phyloP scores from a whole-genome alignment of 2,888 invertebrate genomes.

The Tuberolachnus salignus region DNA sequence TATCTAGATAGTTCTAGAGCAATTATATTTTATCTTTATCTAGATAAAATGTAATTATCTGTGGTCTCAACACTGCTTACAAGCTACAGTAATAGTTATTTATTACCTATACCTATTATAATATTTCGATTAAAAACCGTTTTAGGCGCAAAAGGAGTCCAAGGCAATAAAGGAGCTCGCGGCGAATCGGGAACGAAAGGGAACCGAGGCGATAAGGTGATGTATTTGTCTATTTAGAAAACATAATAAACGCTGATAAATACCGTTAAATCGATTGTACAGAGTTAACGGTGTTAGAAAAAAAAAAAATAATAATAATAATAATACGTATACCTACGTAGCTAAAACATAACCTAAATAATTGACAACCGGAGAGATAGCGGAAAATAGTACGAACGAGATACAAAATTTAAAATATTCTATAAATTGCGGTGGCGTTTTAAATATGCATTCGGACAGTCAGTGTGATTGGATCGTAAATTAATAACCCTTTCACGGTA shows the following conservation, averaged over 20 bases:
- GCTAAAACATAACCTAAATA: not conserved
- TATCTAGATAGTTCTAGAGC: no score
- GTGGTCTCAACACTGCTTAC: no score
- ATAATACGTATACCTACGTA: not conserved
- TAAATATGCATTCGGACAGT: not conserved
- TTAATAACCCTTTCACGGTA: not conserved
- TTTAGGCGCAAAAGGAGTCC: conserved; percentile 58
- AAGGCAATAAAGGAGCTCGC: conserved; percentile 65
- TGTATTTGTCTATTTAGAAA: conserved; percentile 35
- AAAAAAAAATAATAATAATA: not conserved
- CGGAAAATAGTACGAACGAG: not conserved
- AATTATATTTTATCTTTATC: no score
- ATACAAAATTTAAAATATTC: not conserved
- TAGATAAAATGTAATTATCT: no score
- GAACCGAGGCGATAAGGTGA: conserved; percentile 60
- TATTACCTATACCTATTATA: no score
- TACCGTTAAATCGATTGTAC: not conserved
- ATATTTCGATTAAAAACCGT: not conserved
- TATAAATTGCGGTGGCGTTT: not conserved
- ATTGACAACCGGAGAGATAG: conserved; percentile 27
- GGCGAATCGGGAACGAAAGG: conserved; percentile 67
- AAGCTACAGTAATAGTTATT: no score
- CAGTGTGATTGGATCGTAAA: conserved; percentile 17
- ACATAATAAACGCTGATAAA: not conserved
- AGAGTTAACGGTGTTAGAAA: not conserved